Evolutionary conservation across 2,797 vertebrate genomes (phyloP).

Genomic region (Ceyx erithaca): DNA sequence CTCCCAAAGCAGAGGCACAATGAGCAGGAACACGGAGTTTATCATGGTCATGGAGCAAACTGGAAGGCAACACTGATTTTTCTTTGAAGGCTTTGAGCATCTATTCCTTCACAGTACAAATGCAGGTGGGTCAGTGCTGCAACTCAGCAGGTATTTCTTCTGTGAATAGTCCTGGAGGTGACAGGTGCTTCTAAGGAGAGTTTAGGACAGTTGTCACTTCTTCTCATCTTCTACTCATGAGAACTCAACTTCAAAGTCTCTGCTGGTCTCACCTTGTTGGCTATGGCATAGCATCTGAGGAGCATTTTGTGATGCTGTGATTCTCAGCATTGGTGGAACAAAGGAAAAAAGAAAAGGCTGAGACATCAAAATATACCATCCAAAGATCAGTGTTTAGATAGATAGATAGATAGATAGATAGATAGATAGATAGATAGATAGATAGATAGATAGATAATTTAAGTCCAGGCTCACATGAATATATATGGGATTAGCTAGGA

Average conservation of each 20-base stretch:
- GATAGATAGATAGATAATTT: neutral
- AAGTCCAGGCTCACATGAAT: neutral
- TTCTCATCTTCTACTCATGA: neutral
- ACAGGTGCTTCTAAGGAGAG: neutral
- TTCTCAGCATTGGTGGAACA: neutral
- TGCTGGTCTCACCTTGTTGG: neutral
- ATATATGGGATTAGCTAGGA: neutral
- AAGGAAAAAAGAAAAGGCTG: neutral
- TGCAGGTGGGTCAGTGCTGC: neutral
- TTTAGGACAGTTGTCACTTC: neutral
- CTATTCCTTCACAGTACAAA: neutral
- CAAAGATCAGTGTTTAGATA: neutral
- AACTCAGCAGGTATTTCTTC: neutral
- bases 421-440: no score
- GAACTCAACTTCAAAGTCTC: neutral
- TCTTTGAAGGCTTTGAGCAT: neutral
- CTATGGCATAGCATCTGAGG: neutral
- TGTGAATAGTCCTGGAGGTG: neutral
- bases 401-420: neutral
- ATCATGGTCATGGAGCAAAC: neutral
- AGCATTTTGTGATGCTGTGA: rapidly evolving
- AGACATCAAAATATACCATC: neutral
- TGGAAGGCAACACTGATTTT: neutral
- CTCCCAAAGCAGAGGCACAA: neutral
- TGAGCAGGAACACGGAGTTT: neutral